Base-by-base conservation (phyloP, 2,113 vertebrate species). In the Aleadryas rufinucha region DNA sequence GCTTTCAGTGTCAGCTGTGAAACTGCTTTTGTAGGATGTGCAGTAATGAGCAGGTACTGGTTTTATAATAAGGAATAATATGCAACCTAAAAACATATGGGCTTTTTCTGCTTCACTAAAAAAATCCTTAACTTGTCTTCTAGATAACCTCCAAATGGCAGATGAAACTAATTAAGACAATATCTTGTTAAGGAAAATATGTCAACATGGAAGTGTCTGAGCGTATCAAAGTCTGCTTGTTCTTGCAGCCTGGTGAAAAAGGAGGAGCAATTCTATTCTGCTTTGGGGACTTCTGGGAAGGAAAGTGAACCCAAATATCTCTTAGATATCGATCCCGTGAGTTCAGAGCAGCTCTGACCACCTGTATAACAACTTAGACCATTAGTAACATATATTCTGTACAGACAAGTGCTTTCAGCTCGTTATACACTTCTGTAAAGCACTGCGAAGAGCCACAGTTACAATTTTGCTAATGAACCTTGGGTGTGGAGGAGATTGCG, bases 121-220 rank as follows among this genome's bases (percentile, higher is more conserved):
- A 64, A 84, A 90, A 52, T 86, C 47, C 54, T 63, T 84, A 70
- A 35, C 13, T 11, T 80, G 47, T 82, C 66, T 90, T 82, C 85
- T 68, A 87, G 57, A 52, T 95, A 93, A 84, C 71, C 41, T 95
- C 88, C 75, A 95, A 63, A 83, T 94, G 75, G 76, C 37, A 94
- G 83, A 86, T 21, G 19, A 66, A 88, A 79, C 85, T 86, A 94
- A 95, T 96, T 96, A 95, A 93, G 95, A 61, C 89, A 68, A 9
- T 84, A 31, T 68, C 33, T 93, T 53, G 60, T 93, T 97, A 89
- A 87, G 89, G 96, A 93, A 82, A 95, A 84, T 92, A 87, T 94
- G 77, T 53, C 90, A 93, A 59, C n/a, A 9, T 52, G 54, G 56
- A 87, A 89, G 87, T 78, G 72, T 81, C 79, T 80, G 89, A 70